Base-by-base conservation (phyloP, 2,113 vertebrate genomes). In the Sebastes schlegelii region DNA sequence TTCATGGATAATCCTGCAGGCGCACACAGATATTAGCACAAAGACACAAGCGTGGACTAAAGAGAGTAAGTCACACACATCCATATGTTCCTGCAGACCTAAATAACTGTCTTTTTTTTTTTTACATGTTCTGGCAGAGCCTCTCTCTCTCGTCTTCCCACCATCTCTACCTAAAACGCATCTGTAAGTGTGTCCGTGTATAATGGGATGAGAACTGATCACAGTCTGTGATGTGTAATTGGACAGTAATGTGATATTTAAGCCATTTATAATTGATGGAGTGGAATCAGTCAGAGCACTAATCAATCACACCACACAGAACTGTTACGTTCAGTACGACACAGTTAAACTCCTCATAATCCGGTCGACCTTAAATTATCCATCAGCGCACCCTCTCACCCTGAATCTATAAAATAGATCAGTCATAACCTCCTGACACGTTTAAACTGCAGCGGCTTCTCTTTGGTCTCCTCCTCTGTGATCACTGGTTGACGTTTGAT, bases 1-100 rank as follows among this genome's bases (percentile, higher is more conserved):
- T 94, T 99, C 98, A 12, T 99, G 98, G 94, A 99, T 99, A 94
- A 99, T 99, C 96, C 98, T 99, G 91, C 83, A 86, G 52, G 71
- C 60, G 65, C 46, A 86, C 79, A 89, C 54, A 88, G 52, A 89
- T 80, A 86, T 91, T 83, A 87, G 26, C 82, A 83, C 65, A 87
- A 52, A 71, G 65, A 81, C 67, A 81, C 58, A 72, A 40, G 73
- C 77, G 17, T 76, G 62, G 51, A 58, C 67, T 80, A 67, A 65
- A 83, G 57, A 80, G 75, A 77, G 79, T 79, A 85, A 74, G 72
- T 71, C 66, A 74, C 62, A 48, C 81, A 63, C n/a, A 66, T 77
- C 78, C 77, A 74, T 89, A 88, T 90, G 86, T 71, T 70, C 63
- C 60, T 43, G 4, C 45, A 58, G 70, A 69, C 55, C 26, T 46